Base-by-base conservation (phyloP, 2,888 invertebrate species). In the Ryuthela nishihirai region DNA sequence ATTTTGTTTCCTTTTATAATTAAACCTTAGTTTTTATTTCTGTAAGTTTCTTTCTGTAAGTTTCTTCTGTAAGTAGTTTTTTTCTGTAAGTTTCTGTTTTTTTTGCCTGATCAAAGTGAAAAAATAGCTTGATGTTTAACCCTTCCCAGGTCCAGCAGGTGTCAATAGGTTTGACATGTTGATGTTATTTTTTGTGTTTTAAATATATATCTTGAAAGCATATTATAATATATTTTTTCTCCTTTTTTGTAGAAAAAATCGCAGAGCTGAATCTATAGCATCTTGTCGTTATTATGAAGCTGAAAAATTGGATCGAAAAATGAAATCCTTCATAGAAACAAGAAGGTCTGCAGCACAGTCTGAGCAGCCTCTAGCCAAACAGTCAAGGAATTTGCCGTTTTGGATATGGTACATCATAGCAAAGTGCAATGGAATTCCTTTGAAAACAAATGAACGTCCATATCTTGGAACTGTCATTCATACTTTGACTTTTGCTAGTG, bases 371-470 rank as follows among this genome's bases (percentile, higher is more conserved):
- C 41, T 44, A 46, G n/a, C 35, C 7, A 54, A 49, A 5, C 70
- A 72, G 54, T 73, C 74, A 1, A 67, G 67, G 15, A 65, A 67
- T 12, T 64, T 74, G 0, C 74, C 75, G 0, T 47, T 54, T n/a
- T 73, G 73, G 72, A 54, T 70, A 6, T 74, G 74, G 75, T 64
- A 63, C 32, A 54, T 71, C 9, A 67, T 74, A 17, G 71, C 72
- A 10, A 67, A 68, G 24, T 66, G 69, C 20, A 65, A 74, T 25
- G 73, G 73, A 9, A 70, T 75, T 41, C 68, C 68, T 32, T 54
- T 70, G 6, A 56, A 67, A 17, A 62, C 67, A 2, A 41, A 46
- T 3, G 70, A 71, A 25, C 68, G 58, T 32, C 71, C 70, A 1
- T 63, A 68, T 23, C 41, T 71, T 15, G 72, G 72, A 9, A 72